Evolutionary conservation across 2,888 invertebrate genomes (phyloP).

Genomic region (Macaria notata): DNA sequence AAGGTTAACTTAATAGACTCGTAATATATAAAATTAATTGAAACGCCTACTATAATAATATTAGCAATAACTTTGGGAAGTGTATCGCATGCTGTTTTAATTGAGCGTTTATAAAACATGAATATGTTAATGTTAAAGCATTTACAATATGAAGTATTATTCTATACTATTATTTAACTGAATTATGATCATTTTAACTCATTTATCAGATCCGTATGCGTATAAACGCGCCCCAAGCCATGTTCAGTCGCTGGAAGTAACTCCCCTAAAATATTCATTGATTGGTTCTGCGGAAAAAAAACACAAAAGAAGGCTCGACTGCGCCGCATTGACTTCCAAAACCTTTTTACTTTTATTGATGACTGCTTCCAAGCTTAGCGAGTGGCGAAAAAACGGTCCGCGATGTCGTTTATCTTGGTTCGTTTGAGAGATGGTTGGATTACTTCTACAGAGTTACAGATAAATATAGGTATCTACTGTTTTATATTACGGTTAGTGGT

Average conservation of each 20-base stretch:
- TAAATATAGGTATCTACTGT: too few relatives aligned
- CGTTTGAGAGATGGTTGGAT: not conserved
- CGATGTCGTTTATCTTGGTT: conserved; percentile 1
- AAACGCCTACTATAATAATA: not conserved
- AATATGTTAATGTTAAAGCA: too few relatives aligned
- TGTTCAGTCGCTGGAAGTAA: not conserved
- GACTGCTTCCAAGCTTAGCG: conserved; percentile 1
- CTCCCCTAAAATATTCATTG: conserved; percentile 21
- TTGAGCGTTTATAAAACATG: too few relatives aligned
- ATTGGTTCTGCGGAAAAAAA: conserved; percentile 16
- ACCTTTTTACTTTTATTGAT: conserved; percentile 10
- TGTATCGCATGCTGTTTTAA: not conserved
- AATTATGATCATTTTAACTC: too few relatives aligned
- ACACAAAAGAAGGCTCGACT: conserved; percentile 10
- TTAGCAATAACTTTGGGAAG: not conserved
- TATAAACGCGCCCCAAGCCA: too few relatives aligned
- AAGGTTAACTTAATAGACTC: too few relatives aligned
- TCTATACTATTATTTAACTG: too few relatives aligned
- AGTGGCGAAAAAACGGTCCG: not conserved
- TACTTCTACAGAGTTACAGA: too few relatives aligned
- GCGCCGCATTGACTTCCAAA: conserved; percentile 9
- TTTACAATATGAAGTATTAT: too few relatives aligned
- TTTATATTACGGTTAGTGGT: too few relatives aligned
- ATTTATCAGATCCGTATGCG: too few relatives aligned
- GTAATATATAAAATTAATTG: not conserved